A percentile compares a stretch with the other conserved stretches of the same genome.
These are phyloP conservation scores for Heterodera carotae DNA, from an alignment of 1,140 invertebrate species.

Conservation along the genomic window DNA sequence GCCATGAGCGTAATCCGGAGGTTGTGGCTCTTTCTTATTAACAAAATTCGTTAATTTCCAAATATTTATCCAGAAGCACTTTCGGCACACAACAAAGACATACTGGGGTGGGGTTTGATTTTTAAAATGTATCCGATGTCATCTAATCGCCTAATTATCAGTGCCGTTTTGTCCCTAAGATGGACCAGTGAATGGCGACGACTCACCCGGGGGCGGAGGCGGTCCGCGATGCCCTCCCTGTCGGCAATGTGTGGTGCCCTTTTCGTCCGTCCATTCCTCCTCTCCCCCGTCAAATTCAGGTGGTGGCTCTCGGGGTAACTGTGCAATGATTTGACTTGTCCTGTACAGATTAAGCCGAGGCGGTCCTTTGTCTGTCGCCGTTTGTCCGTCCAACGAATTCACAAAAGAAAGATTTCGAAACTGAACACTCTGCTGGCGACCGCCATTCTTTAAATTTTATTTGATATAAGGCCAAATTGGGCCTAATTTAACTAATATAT, in stretches of 20 bases:
- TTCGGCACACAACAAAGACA: no score
- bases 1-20: no score
- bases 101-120: no score
- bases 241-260: background rate
- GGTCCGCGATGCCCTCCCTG: background rate
- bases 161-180: no score
- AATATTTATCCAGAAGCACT: no score
- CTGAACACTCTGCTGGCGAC: conserved; percentile 21
- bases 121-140: no score
- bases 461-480: no score
- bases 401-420: conserved; percentile 22
- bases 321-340: conserved; percentile 32
- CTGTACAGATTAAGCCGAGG: conserved; percentile 27
- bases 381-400: background rate
- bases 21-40: no score
- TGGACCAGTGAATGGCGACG: no score
- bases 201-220: background rate
- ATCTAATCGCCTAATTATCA: no score
- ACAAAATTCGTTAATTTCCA: no score
- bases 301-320: conserved; percentile 23
- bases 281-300: conserved; percentile 14
- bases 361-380: conserved; percentile 19
- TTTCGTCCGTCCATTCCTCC: background rate
- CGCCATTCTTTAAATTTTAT: conserved; percentile 7
- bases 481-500: no score